Base-by-base conservation (phyloP, 2,797 vertebrate species). In the Sphaeramia orbicularis region DNA sequence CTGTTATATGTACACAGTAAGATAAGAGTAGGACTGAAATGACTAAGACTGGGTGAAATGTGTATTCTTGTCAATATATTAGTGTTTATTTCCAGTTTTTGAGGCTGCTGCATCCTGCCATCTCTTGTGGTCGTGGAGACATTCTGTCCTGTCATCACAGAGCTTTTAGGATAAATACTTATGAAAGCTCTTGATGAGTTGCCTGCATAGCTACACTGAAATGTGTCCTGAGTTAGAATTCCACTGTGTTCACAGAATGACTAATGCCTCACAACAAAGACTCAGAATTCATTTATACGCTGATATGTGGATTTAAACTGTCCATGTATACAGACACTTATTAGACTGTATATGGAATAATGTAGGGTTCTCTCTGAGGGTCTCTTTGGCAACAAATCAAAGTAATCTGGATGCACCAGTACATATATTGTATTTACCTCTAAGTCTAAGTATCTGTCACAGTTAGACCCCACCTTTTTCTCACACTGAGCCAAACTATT, bases 131-230 rank as follows among this genome's bases (percentile, higher is more conserved):
- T 59, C 30, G 40, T 72, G 35, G 4, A 72, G 61, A 76, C 73
- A 81, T 73, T 85, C 68, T 50, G 4, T 15, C 51, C 72, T 84
- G 77, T 83, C 80, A 70, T 78, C 86, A 36, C 36, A 11, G 38
- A 53, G 71, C 44, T 49, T 77, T 77, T 42, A 45, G 49, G 38
- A 70, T 65, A 66, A 79, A 72, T 67, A 49, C 45, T 49, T 61
- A 14, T 27, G 24, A 15, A 65, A 61, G 19, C 58, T 45, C 41
- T 51, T 35, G 42, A 74, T 65, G 47, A 71, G 48, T 10, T 37
- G 21, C 40, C 51, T 38, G 51, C 73, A 57, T 62, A 58, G 30
- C 18, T 38, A 45, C 30, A 52, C 5, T 60, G 18, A 73, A 54
- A 74, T 71, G 24, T 50, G 14, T 67, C 44, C 14, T 8, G 48